Evolutionary conservation across 2,888 invertebrate genomes (phyloP).

Genomic region (Dysmachus trigonus): DNA sequence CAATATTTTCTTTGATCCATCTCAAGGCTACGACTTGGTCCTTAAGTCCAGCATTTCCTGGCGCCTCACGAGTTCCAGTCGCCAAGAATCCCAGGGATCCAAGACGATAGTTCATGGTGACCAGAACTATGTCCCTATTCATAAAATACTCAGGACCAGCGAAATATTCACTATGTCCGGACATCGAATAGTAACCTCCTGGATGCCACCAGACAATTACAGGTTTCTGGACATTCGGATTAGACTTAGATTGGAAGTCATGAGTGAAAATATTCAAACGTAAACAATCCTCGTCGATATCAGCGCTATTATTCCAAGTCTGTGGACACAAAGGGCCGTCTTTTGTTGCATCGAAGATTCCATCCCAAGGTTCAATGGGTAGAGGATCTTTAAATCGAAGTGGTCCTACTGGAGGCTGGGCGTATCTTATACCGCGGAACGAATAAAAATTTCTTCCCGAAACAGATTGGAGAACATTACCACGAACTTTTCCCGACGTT

Average conservation of each 20-base stretch:
- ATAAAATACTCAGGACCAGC: conserved; percentile 70
- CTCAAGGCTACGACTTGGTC: conserved; percentile 75
- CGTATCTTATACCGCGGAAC: conserved; percentile 58
- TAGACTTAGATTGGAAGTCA: conserved; percentile 56
- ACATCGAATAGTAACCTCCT: conserved; percentile 72
- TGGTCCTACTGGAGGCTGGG: conserved; percentile 63
- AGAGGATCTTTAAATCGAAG: conserved; percentile 58
- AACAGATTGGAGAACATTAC: conserved; percentile 58
- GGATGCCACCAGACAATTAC: conserved; percentile 76
- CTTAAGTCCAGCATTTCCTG: conserved; percentile 76
- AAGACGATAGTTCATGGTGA: conserved; percentile 73
- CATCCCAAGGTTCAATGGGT: conserved; percentile 64
- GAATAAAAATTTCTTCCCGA: conserved; percentile 55
- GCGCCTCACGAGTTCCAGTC: conserved; percentile 72
- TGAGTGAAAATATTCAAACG: conserved; percentile 68
- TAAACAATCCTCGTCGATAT: conserved; percentile 69
- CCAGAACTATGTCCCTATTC: conserved; percentile 72
- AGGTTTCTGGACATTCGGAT: conserved; percentile 63
- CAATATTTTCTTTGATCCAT: conserved; percentile 75
- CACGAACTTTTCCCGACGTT: conserved; percentile 58
- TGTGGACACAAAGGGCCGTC: conserved; percentile 66
- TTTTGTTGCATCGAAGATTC: conserved; percentile 67
- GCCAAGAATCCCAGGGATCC: conserved; percentile 69
- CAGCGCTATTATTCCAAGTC: conserved; percentile 50
- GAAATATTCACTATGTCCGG: conserved; percentile 68